Percentiles rank a stretch among this genome's conserved stretches.
phyloP scores from a whole-genome alignment of 2,797 vertebrate genomes.

The Buphagus erythrorhynchus region DNA sequence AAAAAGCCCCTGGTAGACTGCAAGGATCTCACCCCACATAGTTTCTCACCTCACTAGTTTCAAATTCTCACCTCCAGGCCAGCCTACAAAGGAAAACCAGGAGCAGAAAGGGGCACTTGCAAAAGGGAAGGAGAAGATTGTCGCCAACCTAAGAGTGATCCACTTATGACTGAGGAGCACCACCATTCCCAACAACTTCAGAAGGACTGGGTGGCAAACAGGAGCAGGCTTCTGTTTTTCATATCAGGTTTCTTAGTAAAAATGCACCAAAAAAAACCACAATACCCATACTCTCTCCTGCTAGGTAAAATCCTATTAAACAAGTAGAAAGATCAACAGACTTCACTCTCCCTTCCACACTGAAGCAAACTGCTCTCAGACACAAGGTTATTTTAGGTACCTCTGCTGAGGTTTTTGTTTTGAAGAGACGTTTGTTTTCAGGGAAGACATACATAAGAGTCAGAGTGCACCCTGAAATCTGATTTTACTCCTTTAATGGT shows the following conservation, averaged over 20 bases:
- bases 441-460: not conserved
- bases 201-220: not conserved
- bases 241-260: not conserved
- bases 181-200: not conserved
- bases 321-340: not conserved
- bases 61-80: not conserved
- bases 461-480: conserved; percentile 33
- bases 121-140: not conserved
- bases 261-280: not conserved
- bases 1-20: not conserved
- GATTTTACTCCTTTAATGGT: conserved; percentile 42
- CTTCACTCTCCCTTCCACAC: not conserved
- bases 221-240: not conserved
- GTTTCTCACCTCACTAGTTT: rapidly evolving
- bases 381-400: not conserved
- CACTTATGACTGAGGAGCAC: rapidly evolving
- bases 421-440: conserved; percentile 1
- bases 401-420: not conserved
- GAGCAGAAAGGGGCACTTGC: not conserved
- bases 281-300: not conserved
- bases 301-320: not conserved
- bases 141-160: rapidly evolving
- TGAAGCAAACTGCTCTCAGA: not conserved
- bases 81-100: not conserved
- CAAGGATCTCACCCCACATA: rapidly evolving